These are phyloP conservation scores for Mus spicilegus DNA, from an alignment of 2,113 vertebrate species.

Conservation along the genomic window DNA sequence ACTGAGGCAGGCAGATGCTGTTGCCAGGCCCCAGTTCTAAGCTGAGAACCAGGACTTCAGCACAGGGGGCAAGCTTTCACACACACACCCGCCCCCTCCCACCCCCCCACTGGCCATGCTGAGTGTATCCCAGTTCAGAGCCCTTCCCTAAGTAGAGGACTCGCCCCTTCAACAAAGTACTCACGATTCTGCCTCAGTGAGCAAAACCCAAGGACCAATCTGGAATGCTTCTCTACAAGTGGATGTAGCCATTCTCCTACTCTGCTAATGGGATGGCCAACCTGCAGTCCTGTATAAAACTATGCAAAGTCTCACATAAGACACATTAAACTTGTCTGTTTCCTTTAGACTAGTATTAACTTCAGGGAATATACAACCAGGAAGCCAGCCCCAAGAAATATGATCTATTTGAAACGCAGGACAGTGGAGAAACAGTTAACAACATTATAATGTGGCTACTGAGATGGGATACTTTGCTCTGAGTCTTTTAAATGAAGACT, in stretches of 20 bases:
- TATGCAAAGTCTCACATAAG: not conserved
- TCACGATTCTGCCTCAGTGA: not conserved
- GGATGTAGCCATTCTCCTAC: not conserved
- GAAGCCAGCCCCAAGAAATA: not conserved
- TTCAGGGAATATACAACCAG: not conserved
- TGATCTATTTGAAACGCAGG: not conserved
- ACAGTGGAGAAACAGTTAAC: not conserved
- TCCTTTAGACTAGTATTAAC: not conserved
- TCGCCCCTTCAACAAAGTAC: not conserved
- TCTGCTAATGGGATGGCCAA: not conserved
- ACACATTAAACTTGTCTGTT: not conserved
- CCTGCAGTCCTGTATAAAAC: not conserved
- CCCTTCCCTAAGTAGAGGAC: not conserved
- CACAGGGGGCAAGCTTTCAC: not conserved
- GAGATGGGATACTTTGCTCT: too few species aligned
- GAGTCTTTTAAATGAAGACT: too few species aligned
- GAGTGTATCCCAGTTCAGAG: not conserved
- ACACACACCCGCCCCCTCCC: not conserved
- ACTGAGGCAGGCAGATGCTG: not conserved
- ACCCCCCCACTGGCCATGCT: not conserved
- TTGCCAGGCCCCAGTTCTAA: not conserved
- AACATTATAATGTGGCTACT: not conserved
- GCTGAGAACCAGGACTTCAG: not conserved
- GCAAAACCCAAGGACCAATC: not conserved
- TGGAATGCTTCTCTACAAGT: not conserved